These are phyloP conservation scores for Venturia canescens DNA, from an alignment of 1,140 invertebrate species.

Conservation along the genomic window DNA sequence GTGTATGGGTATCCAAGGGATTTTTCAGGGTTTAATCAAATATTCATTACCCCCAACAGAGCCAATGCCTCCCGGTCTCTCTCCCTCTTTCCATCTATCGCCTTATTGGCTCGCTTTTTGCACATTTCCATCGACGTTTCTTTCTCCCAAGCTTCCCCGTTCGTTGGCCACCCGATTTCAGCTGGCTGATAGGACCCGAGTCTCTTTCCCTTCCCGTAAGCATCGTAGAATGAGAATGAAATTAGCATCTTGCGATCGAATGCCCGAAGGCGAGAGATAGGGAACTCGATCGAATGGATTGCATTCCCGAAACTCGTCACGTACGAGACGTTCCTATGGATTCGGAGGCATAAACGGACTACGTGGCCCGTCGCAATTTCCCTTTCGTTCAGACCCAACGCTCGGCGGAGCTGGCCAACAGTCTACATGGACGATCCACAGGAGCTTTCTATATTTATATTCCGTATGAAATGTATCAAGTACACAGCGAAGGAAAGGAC, in stretches of 20 bases:
- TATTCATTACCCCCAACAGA: conserved; percentile 4
- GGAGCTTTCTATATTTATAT: not conserved
- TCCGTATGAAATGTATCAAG: not conserved
- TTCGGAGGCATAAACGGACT: conserved; percentile 65
- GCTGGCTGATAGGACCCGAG: conserved; percentile 6
- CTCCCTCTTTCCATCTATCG: too few species aligned
- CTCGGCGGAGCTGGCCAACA: conserved; percentile 49
- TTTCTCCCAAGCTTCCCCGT: conserved; percentile 1
- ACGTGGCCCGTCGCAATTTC: conserved; percentile 65
- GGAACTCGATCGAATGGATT: conserved; percentile 50
- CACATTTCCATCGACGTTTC: conserved; percentile 6
- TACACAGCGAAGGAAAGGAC: not conserved
- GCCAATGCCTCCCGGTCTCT: not conserved
- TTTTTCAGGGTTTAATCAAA: conserved; percentile 7
- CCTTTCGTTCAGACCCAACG: conserved; percentile 54
- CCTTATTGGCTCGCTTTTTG: not conserved
- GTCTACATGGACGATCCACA: conserved; percentile 30
- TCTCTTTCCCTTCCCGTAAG: not conserved
- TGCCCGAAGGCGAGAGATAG: conserved; percentile 28
- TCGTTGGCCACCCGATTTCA: conserved; percentile 18
- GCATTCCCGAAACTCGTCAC: conserved; percentile 62
- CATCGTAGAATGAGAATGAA: conserved; percentile 34
- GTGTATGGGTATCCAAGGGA: not conserved
- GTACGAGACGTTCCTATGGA: conserved; percentile 60
- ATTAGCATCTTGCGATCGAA: conserved; percentile 45